phyloP scores from a whole-genome alignment of 2,797 vertebrate genomes.

The Schizopygopsis pylzovi region DNA sequence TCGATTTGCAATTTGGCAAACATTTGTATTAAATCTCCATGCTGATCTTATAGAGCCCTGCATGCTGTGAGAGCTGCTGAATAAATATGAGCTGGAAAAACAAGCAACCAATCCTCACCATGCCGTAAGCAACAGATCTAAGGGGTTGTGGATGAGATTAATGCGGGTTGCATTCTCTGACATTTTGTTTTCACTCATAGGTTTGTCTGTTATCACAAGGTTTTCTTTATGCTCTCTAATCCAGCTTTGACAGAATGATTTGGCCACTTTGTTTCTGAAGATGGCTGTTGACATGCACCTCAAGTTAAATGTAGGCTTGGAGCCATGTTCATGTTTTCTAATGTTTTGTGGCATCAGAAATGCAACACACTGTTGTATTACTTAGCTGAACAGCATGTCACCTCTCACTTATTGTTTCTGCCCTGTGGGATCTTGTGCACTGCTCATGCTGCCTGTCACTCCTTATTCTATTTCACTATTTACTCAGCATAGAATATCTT shows the following conservation, averaged over 20 bases:
- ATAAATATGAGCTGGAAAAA: slow-evolving; percentile 8
- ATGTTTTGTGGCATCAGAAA: slow-evolving; percentile 20
- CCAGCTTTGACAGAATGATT: slow-evolving; percentile 25
- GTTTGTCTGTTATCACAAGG: slow-evolving; percentile 16
- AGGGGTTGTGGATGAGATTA: background rate
- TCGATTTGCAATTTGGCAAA: slow-evolving; percentile 44
- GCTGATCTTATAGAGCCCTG: slow-evolving; percentile 24
- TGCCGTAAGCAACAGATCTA: background rate
- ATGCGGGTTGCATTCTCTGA: slow-evolving; percentile 8
- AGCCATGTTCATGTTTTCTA: slow-evolving; percentile 12
- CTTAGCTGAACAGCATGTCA: slow-evolving; percentile 8
- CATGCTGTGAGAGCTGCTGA: slow-evolving; percentile 4
- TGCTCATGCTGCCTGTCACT: slow-evolving; percentile 41
- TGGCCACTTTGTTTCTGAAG: slow-evolving; percentile 37
- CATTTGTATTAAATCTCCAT: slow-evolving; percentile 43
- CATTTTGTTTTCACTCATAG: slow-evolving; percentile 4
- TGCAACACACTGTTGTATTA: slow-evolving; percentile 4
- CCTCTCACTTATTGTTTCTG: slow-evolving; percentile 45
- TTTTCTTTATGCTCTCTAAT: slow-evolving; percentile 16
- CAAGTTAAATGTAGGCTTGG: slow-evolving; percentile 3
- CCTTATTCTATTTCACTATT: slow-evolving; percentile 26
- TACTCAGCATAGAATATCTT: slow-evolving; percentile 17
- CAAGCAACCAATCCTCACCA: background rate
- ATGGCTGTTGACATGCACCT: slow-evolving; percentile 8
- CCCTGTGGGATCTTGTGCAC: slow-evolving; percentile 36